These are phyloP conservation scores for Acrossocheilus fasciatus DNA, from an alignment of 2,797 vertebrate species.

Conservation along the genomic window DNA sequence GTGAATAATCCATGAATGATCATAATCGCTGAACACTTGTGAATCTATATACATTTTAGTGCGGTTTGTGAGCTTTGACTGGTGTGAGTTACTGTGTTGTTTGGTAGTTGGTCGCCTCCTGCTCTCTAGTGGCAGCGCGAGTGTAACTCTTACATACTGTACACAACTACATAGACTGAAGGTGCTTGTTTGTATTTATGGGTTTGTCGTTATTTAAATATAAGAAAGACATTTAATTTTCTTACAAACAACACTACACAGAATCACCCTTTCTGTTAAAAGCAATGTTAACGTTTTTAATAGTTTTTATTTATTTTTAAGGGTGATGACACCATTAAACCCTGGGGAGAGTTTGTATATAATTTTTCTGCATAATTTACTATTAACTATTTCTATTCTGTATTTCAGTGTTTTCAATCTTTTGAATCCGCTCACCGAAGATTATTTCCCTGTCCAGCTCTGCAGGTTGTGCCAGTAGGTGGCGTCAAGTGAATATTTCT, in stretches of 20 bases:
- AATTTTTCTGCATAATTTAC: not conserved
- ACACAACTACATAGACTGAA: not conserved
- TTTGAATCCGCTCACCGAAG: not conserved
- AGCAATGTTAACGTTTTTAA: not conserved
- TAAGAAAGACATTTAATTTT: not conserved
- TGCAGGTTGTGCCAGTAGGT: not conserved
- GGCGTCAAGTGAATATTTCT: not conserved
- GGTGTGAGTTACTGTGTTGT: not conserved
- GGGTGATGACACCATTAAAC: not conserved
- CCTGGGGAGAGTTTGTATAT: not conserved
- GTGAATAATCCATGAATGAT: not conserved
- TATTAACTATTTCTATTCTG: not conserved
- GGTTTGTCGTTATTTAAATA: not conserved
- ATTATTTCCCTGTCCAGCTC: not conserved
- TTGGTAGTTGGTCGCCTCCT: not conserved
- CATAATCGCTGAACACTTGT: too few species aligned
- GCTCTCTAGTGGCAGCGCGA: constrained; percentile 53
- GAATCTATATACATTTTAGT: not conserved
- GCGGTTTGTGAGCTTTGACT: not conserved
- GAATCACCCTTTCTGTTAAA: not conserved
- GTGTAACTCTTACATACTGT: too few species aligned
- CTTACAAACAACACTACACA: not conserved
- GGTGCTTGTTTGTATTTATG: not conserved
- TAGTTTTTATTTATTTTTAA: not conserved
- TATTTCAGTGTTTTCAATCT: not conserved